Conservation (phyloP, 2,888 invertebrate genomes). For the Toxonevra muliebris region DNA sequence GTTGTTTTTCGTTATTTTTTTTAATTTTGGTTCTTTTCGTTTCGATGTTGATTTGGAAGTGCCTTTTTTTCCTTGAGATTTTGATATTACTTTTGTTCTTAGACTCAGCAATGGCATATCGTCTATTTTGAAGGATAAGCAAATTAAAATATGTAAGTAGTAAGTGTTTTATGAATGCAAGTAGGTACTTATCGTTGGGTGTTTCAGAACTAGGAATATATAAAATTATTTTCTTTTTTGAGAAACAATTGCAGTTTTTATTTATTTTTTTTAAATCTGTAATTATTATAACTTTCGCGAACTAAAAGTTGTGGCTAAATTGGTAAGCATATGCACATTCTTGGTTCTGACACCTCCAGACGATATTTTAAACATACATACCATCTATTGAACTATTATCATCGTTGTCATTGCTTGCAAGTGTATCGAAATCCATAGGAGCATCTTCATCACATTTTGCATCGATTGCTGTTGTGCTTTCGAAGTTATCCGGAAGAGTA, state of each 20-base stretch:
- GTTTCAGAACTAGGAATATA: not conserved
- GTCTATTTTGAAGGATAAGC: not conserved
- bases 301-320: too few species aligned
- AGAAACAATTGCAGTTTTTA: too few species aligned
- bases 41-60: not conserved
- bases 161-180: too few species aligned
- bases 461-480: not conserved
- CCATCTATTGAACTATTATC: conserved; percentile 7
- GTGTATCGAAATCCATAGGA: not conserved
- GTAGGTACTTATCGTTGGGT: too few species aligned
- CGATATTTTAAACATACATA: not conserved
- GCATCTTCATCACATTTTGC: conserved; percentile 5
- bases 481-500: too few species aligned
- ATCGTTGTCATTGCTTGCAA: not conserved
- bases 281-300: too few species aligned
- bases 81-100: not conserved
- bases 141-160: not conserved
- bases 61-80: not conserved
- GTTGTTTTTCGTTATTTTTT: conserved; percentile 11
- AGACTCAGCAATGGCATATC: conserved; percentile 18
- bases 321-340: too few species aligned
- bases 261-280: too few species aligned
- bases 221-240: not conserved
- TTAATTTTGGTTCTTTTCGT: conserved; percentile 17
- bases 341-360: too few species aligned